Evolutionary conservation across 2,888 invertebrate genomes (phyloP).

Genomic region (Pheosia gnoma): DNA sequence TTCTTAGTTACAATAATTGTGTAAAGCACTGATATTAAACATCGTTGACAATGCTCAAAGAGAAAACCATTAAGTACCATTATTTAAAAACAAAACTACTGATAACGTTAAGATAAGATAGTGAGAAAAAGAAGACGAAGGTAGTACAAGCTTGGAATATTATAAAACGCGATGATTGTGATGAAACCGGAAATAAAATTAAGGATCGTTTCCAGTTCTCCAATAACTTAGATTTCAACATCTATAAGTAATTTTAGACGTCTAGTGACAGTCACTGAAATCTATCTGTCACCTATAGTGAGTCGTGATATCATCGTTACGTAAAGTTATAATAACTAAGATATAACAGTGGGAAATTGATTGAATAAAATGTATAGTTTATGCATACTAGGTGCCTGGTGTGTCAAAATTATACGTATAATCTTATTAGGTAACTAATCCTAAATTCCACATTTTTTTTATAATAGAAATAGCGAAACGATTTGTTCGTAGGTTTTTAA

Average conservation of each 20-base stretch:
- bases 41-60: not conserved
- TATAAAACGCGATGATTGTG: not conserved
- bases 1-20: not conserved
- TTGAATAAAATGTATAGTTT: slow-evolving; percentile 21
- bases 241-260: not conserved
- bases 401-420: slow-evolving; percentile 17
- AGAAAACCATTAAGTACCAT: not conserved
- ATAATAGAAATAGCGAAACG: slow-evolving; percentile 9
- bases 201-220: not conserved
- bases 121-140: too few relatives aligned
- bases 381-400: slow-evolving; percentile 16
- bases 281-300: not conserved
- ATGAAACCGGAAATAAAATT: not conserved
- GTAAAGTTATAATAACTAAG: slow-evolving; percentile 20
- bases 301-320: slow-evolving; percentile 24
- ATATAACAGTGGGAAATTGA: slow-evolving; percentile 12
- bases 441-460: slow-evolving; percentile 15
- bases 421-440: slow-evolving; percentile 15
- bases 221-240: not conserved
- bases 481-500: slow-evolving; percentile 10
- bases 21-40: not conserved
- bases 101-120: too few relatives aligned
- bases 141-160: too few relatives aligned
- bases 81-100: too few relatives aligned
- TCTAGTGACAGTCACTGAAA: slow-evolving; percentile 1